Evolutionary conservation across 1,140 invertebrate species (phyloP).

Genomic region (fruit fly (Drosophila melanogaster)): DNA sequence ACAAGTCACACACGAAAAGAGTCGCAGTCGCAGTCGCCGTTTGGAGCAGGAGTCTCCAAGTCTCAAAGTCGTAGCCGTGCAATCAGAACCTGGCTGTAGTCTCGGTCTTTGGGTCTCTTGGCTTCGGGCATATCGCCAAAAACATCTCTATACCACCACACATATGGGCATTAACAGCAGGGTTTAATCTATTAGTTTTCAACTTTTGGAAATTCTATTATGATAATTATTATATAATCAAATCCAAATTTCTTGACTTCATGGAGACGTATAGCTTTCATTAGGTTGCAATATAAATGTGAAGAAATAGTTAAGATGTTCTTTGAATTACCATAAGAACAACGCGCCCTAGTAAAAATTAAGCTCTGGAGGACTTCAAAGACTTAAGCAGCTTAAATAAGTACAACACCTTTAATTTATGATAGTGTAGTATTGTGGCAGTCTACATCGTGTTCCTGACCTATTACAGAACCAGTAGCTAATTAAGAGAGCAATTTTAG

Average conservation of each 20-base stretch:
- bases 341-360: background rate
- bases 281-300: too few species aligned
- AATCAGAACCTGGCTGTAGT: conserved; percentile 40
- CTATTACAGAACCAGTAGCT: background rate
- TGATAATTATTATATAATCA: background rate
- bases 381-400: background rate
- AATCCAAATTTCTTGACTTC: too few species aligned
- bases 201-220: background rate
- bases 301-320: too few species aligned
- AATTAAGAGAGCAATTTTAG: background rate
- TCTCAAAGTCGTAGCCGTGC: background rate
- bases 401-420: background rate
- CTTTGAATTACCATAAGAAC: too few species aligned
- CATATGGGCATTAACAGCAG: conserved; percentile 16
- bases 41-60: conserved; percentile 21
- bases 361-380: background rate
- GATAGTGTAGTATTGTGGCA: background rate
- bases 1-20: conserved; percentile 66
- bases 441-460: background rate
- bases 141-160: conserved; percentile 62
- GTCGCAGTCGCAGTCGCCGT: conserved; percentile 21
- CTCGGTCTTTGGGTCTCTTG: conserved; percentile 38
- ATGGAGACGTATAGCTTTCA: too few species aligned
- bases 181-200: background rate
- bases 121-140: conserved; percentile 22